A percentile compares a stretch with the other conserved stretches of the same genome.
These are phyloP conservation scores for Trichomalopsis sarcophagae DNA, from an alignment of 1,140 invertebrate genomes.

Conservation along the genomic window DNA sequence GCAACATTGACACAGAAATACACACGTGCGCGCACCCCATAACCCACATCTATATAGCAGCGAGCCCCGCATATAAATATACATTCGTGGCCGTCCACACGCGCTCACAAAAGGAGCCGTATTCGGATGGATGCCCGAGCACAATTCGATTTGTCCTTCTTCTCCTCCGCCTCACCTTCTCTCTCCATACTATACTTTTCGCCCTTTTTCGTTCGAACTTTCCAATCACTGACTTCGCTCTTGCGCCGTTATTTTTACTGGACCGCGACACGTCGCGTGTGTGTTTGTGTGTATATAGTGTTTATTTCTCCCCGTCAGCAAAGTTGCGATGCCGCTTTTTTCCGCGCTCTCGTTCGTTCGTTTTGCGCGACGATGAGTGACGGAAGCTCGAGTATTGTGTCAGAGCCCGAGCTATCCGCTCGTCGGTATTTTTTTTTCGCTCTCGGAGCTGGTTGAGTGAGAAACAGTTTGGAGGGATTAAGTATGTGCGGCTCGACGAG, in stretches of 20 bases:
- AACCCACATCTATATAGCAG: background rate
- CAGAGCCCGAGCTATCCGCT: too few relatives aligned
- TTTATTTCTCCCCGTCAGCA: background rate
- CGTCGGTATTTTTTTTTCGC: background rate
- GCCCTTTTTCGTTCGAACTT: slow-evolving; percentile 17
- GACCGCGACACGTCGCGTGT: background rate
- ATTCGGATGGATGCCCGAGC: slow-evolving; percentile 32
- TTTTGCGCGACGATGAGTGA: background rate
- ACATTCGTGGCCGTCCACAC: background rate
- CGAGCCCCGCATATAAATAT: background rate
- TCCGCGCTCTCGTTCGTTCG: background rate
- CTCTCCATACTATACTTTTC: background rate
- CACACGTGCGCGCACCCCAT: background rate
- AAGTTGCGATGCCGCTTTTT: slow-evolving; percentile 12
- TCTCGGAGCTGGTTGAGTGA: background rate
- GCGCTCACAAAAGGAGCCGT: background rate
- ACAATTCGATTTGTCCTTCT: slow-evolving; percentile 46
- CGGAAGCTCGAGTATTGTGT: background rate
- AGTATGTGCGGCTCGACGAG: too few relatives aligned
- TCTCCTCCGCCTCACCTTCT: background rate
- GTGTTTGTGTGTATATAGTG: background rate
- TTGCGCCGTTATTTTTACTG: slow-evolving; percentile 35
- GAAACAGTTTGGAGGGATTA: background rate
- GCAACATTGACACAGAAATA: slow-evolving; percentile 32
- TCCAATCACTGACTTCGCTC: slow-evolving; percentile 42